These are phyloP conservation scores for Molanna angustata DNA, from an alignment of 2,888 invertebrate species.

Conservation along the genomic window DNA sequence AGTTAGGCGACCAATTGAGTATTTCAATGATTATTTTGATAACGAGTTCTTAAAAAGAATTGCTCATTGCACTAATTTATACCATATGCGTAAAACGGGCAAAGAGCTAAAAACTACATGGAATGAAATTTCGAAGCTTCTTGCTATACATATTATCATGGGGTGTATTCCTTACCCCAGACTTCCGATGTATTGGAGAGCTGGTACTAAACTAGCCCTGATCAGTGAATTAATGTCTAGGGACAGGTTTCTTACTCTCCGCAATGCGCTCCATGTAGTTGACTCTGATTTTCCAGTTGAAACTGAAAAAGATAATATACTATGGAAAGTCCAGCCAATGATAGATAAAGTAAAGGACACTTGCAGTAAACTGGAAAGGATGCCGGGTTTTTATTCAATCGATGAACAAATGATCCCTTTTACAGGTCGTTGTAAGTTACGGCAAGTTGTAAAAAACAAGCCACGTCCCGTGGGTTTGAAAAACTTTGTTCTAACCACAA, in stretches of 20 bases:
- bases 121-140: neutral
- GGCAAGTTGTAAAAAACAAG: conserved; percentile 9
- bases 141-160: conserved; percentile 4
- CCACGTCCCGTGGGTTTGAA: conserved; percentile 1
- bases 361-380: neutral
- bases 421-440: conserved; percentile 5
- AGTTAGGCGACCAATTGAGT: neutral
- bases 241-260: neutral
- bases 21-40: conserved; percentile 2
- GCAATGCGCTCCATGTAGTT: neutral
- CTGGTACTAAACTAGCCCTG: neutral
- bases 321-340: conserved; percentile 2
- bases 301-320: neutral
- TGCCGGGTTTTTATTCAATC: conserved; percentile 2
- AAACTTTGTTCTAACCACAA: neutral
- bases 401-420: conserved; percentile 10
- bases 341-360: neutral
- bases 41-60: neutral
- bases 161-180: conserved; percentile 3
- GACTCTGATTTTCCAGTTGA: neutral
- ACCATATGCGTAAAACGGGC: neutral
- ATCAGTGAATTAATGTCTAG: neutral
- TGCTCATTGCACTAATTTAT: neutral
- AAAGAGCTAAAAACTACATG: neutral
- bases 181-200: neutral